Percentiles rank a stretch among this genome's conserved stretches.
These are phyloP conservation scores for Irena cyanogastra DNA, from an alignment of 2,113 vertebrate species.

Conservation along the genomic window DNA sequence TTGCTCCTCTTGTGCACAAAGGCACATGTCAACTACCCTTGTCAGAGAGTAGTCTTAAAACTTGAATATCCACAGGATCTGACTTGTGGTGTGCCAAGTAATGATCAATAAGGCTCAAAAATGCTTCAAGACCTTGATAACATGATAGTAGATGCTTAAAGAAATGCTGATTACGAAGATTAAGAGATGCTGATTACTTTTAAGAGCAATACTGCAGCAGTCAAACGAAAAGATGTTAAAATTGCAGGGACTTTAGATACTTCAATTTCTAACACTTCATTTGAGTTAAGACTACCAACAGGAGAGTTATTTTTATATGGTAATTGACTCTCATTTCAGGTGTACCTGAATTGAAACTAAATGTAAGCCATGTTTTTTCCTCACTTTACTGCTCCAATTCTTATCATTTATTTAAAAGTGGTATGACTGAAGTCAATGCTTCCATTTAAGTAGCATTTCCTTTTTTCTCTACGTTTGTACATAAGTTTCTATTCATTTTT, in stretches of 20 bases:
- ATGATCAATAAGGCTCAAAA: neutral
- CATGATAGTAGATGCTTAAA: neutral
- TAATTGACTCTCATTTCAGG: neutral
- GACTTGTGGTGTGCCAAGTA: neutral
- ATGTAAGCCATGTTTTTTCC: neutral
- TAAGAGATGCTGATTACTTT: neutral
- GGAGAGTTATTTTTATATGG: neutral
- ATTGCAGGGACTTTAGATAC: neutral
- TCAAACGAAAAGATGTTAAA: neutral
- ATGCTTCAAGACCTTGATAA: neutral
- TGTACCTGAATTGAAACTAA: neutral
- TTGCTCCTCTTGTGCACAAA: neutral
- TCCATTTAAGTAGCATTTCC: neutral
- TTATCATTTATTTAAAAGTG: neutral
- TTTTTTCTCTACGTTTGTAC: neutral
- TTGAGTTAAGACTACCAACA: neutral
- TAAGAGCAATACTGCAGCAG: neutral
- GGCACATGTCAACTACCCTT: neutral
- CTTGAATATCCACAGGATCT: neutral
- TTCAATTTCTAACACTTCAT: neutral
- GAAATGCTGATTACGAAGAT: neutral
- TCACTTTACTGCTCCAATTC: neutral
- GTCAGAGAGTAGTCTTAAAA: too few species aligned
- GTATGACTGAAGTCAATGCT: neutral
- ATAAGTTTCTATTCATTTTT: fast-evolving